Evolutionary conservation across 2,888 invertebrate genomes (phyloP), one percentile per base, ranked within the genome.

Genomic region (Creontiades dilutus): DNA sequence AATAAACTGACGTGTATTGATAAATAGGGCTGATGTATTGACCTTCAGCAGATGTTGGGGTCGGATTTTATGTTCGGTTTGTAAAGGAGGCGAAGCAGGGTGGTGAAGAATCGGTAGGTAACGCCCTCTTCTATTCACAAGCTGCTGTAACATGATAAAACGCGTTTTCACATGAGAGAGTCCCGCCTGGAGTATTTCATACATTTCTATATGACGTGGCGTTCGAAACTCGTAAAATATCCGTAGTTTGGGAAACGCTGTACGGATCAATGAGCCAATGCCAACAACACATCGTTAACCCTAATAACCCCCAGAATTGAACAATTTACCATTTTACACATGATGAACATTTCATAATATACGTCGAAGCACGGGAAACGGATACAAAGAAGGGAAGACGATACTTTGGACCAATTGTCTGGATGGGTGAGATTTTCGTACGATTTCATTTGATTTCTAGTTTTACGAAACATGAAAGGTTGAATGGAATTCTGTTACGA

Each of bases 1-100:
- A 78, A 78, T 78, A 46, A 37, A 46, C 78, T 78, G 78, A 78
- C 78, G 78, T 46, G 37, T 47, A 46, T 78, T 46, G 78, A 78
- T 78, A 78, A 46, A 78, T 78, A 46, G 78, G 16, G 46, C 47
- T 37, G 78, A 78, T 78, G 47, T 47, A 78, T 78, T 23, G 7
- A 23, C 19, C 68, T 68, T 23, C 23, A 23, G 68, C 68, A 68
- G 68, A 68, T 68, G 68, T 68, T 68, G 11, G 68, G 61, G 13
- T 11, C 52, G 68, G 68, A 37, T 68, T 68, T 68, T 68, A 68
- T 68, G 68, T 68, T 68, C 23, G 11, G 68, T 19, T 27, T 19
- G 68, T 19, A 68, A 68, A 23, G 19, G 57, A 68, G 23, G 68
- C 68, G 68, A 68, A 23, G 68, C 23, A 68, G 68, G 19, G 68